Percentiles rank a stretch among this genome's conserved stretches.
phyloP scores from a whole-genome alignment of 2,797 vertebrate species.

The Danionella dracula region DNA sequence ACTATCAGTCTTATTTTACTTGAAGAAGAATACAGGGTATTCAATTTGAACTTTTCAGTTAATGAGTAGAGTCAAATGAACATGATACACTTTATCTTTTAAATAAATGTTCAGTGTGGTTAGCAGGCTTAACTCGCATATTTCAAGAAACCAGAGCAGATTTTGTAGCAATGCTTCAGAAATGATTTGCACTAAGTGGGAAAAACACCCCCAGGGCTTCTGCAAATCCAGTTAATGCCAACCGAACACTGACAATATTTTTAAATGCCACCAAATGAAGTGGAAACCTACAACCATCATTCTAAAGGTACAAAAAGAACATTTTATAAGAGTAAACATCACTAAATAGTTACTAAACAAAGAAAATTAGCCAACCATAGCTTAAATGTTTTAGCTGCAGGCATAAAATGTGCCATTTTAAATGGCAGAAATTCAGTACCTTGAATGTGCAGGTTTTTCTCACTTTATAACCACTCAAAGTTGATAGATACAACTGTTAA shows the following conservation, averaged over 20 bases:
- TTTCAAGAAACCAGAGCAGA: not conserved
- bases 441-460: no score
- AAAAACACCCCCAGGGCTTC: not conserved
- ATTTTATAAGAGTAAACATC: not conserved
- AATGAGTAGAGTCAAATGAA: not conserved
- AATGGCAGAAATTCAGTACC: no score
- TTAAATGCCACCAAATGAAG: constrained; percentile 19
- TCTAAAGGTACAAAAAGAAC: not conserved
- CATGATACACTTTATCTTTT: not conserved
- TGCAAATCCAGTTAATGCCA: constrained; percentile 18
- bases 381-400: no score
- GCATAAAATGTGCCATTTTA: no score
- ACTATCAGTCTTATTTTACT: not conserved
- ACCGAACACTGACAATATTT: constrained; percentile 18
- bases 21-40: no score
- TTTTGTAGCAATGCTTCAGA: constrained; percentile 6
- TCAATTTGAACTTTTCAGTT: constrained; percentile 1
- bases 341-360: not conserved
- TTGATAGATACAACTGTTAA: no score
- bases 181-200: constrained; percentile 5
- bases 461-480: no score
- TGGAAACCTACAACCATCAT: not conserved
- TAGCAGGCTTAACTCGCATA: not conserved
- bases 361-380: no score
- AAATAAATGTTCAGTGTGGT: not conserved